Conservation (phyloP, 1,140 invertebrate genomes). For the Campoletis sonorensis region DNA sequence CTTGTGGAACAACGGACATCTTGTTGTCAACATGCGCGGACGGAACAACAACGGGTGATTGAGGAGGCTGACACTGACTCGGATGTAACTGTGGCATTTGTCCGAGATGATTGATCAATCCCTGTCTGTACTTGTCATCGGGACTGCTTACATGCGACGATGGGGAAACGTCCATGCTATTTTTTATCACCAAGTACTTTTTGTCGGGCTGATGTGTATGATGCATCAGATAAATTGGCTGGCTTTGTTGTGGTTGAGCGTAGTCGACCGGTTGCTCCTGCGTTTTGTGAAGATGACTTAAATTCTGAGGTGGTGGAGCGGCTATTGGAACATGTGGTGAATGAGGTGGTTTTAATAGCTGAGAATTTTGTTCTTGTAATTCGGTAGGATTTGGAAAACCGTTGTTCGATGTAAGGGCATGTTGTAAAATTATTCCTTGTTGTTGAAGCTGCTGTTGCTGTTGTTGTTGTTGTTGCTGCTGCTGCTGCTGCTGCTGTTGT, state of each 20-base stretch:
- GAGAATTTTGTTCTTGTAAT: conserved; percentile 65
- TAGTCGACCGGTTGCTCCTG: conserved; percentile 72
- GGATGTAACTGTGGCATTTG: conserved; percentile 67
- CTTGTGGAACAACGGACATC: conserved; percentile 68
- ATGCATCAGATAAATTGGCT: conserved; percentile 52
- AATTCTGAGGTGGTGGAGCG: conserved; percentile 63
- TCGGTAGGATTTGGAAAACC: conserved; percentile 63
- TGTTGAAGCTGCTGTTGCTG: conserved; percentile 57
- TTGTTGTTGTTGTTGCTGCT: conserved; percentile 53
- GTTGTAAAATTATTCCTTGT: conserved; percentile 70
- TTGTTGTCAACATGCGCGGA: conserved; percentile 69
- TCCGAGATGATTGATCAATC: conserved; percentile 67
- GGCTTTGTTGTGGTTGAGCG: conserved; percentile 62
- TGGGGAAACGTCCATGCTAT: conserved; percentile 67
- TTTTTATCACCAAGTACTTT: conserved; percentile 73
- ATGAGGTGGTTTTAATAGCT: conserved; percentile 67
- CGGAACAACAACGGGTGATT: conserved; percentile 65
- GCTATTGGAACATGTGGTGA: conserved; percentile 68
- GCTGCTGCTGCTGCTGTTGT: conserved; percentile 54
- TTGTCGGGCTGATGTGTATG: conserved; percentile 68
- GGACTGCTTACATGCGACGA: conserved; percentile 62
- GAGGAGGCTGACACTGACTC: conserved; percentile 66
- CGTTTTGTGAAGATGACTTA: conserved; percentile 67
- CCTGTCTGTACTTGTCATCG: conserved; percentile 71
- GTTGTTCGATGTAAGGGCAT: conserved; percentile 68